These are phyloP conservation scores for Temnothorax longispinosus DNA, from an alignment of 1,140 invertebrate species.

Conservation along the genomic window DNA sequence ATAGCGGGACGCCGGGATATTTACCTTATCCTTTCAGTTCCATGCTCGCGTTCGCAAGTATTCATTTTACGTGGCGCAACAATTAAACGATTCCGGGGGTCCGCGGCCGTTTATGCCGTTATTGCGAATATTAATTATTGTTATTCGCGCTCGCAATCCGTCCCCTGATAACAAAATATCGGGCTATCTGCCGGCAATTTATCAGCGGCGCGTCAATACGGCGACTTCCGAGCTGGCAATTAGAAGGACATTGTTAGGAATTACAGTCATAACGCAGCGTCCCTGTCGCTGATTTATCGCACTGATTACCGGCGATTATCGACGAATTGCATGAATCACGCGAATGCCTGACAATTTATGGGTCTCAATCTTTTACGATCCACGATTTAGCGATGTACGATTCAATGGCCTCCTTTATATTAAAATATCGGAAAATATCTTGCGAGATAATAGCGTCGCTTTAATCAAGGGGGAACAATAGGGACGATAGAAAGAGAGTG, in stretches of 20 bases:
- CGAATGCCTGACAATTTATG: not conserved
- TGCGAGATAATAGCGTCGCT: not conserved
- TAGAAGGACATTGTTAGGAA: conserved; percentile 58
- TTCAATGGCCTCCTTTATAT: not conserved
- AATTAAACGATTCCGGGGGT: conserved; percentile 59
- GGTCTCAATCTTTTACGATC: not conserved
- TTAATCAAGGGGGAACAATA: conserved; percentile 1
- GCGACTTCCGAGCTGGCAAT: conserved; percentile 46
- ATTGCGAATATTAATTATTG: conserved; percentile 68
- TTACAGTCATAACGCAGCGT: not conserved
- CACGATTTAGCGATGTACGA: not conserved
- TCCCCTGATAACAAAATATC: conserved; percentile 48
- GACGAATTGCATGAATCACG: conserved; percentile 21
- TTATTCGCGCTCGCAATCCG: conserved; percentile 51
- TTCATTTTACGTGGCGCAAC: conserved; percentile 58
- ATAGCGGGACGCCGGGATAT: conserved; percentile 63
- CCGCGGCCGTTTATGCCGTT: conserved; percentile 31
- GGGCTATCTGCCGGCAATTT: conserved; percentile 51
- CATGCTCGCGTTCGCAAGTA: conserved; percentile 40
- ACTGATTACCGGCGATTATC: conserved; percentile 26
- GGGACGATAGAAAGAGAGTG: not conserved
- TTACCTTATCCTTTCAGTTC: conserved; percentile 65
- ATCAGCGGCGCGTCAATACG: conserved; percentile 20
- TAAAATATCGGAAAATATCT: not conserved
- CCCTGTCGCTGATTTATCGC: conserved; percentile 22